A percentile compares a stretch with the other conserved stretches of the same genome.
These are phyloP conservation scores for Labeo calbasu DNA, from an alignment of 2,797 vertebrate species.

Conservation along the genomic window DNA sequence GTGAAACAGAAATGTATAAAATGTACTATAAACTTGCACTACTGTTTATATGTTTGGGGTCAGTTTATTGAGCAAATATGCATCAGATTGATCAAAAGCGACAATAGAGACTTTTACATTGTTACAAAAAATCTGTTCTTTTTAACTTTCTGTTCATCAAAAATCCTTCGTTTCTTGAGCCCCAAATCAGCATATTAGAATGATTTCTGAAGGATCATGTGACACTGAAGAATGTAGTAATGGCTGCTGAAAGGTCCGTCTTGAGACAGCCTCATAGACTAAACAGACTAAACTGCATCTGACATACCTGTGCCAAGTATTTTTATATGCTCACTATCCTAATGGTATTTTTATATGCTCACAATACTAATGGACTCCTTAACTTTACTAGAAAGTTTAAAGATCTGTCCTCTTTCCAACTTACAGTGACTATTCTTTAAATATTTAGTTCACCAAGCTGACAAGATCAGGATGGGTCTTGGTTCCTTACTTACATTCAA, in stretches of 20 bases:
- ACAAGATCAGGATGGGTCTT: conserved; percentile 7
- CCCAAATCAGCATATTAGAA: not conserved
- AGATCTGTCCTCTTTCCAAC: not conserved
- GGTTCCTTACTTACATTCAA: conserved; percentile 17
- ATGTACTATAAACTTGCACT: too few species aligned
- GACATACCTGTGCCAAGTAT: not conserved
- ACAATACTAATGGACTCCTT: not conserved
- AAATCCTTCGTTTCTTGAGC: too few species aligned
- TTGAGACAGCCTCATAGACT: not conserved
- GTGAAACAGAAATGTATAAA: too few species aligned
- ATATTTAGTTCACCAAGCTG: conserved; percentile 4
- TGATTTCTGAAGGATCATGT: not conserved
- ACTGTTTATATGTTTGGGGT: too few species aligned
- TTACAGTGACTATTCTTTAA: conserved; percentile 5
- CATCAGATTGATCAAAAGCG: too few species aligned
- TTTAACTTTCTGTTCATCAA: too few species aligned
- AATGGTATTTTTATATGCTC: conserved; percentile 2
- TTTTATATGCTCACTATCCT: not conserved
- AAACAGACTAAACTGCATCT: not conserved
- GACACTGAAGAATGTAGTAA: not conserved
- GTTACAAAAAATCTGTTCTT: too few species aligned
- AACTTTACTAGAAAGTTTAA: conserved; percentile 17
- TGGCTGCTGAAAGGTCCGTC: not conserved
- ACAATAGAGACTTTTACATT: too few species aligned
- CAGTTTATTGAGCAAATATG: too few species aligned